A percentile compares a stretch with the other conserved stretches of the same genome.
Conservation (phyloP, 2,797 vertebrate genomes). For the Sarcophilus harrisii region DNA sequence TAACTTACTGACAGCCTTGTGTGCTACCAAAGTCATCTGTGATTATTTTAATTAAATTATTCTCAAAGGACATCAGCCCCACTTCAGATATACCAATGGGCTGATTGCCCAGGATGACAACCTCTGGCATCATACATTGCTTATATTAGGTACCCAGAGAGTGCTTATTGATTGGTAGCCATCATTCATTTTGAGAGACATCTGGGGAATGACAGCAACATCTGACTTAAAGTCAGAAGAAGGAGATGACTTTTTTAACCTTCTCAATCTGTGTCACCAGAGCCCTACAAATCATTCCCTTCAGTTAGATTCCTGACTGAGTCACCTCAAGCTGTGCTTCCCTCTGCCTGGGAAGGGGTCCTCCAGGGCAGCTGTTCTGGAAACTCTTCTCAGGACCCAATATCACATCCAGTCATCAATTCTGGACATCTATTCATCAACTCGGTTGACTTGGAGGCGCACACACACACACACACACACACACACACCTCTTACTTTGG, state of each 20-base stretch:
- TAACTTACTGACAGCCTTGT: conserved; percentile 71
- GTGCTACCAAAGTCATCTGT: conserved; percentile 66
- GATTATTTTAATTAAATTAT: conserved; percentile 79
- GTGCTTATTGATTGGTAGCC: background rate
- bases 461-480: background rate
- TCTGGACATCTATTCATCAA: background rate
- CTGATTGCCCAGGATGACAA: conserved; percentile 11
- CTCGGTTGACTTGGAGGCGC: background rate
- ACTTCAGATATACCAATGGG: conserved; percentile 64
- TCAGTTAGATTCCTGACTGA: background rate
- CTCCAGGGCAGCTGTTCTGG: background rate
- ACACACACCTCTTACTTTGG: background rate
- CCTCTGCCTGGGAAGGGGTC: background rate
- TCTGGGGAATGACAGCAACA: background rate
- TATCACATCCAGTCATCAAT: background rate
- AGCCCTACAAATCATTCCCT: background rate
- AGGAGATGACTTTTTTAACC: background rate
- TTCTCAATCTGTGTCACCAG: background rate
- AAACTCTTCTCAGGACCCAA: background rate
- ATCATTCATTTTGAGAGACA: conserved; percentile 1
- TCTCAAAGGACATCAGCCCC: conserved; percentile 70
- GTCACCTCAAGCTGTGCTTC: background rate
- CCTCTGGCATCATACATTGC: background rate
- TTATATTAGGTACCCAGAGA: background rate
- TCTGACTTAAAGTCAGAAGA: background rate